A percentile compares a stretch with the other conserved stretches of the same genome.
phyloP scores from a whole-genome alignment of 2,888 invertebrate species.

The Amphimallon solstitiale region DNA sequence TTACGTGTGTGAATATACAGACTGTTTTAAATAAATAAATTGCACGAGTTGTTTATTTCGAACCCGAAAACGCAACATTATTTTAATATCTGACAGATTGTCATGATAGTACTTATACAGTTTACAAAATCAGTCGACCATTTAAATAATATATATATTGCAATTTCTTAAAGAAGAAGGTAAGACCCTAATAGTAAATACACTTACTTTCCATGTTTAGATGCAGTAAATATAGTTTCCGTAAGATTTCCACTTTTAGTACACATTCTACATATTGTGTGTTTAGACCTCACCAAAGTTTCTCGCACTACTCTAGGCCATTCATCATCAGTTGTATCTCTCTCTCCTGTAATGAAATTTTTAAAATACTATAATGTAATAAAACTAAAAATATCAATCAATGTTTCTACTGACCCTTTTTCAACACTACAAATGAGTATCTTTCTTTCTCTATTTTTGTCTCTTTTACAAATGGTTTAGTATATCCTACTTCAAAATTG shows the following conservation, averaged over 20 bases:
- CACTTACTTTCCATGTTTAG: constrained; percentile 78
- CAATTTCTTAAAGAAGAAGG: too few species aligned
- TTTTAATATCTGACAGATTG: too few species aligned
- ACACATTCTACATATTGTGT: constrained; percentile 83
- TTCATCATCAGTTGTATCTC: constrained; percentile 45
- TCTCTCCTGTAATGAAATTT: not conserved
- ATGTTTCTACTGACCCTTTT: constrained; percentile 70
- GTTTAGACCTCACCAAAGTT: constrained; percentile 75
- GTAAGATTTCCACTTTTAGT: constrained; percentile 76
- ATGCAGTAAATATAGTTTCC: constrained; percentile 80
- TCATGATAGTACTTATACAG: too few species aligned
- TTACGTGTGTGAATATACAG: too few species aligned
- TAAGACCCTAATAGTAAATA: too few species aligned
- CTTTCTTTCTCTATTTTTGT: constrained; percentile 66
- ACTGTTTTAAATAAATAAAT: too few species aligned
- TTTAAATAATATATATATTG: too few species aligned
- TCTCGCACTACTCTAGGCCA: constrained; percentile 87
- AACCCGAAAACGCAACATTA: too few species aligned
- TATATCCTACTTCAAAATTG: constrained; percentile 76
- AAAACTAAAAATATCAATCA: not conserved
- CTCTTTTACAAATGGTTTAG: constrained; percentile 66
- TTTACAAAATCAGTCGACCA: too few species aligned
- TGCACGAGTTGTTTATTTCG: too few species aligned
- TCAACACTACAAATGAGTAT: constrained; percentile 84
- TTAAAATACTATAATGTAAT: too few species aligned